A percentile compares a stretch with the other conserved stretches of the same genome.
These are phyloP conservation scores for Crocuta crocuta DNA, from an alignment of 2,113 vertebrate genomes.

Conservation along the genomic window DNA sequence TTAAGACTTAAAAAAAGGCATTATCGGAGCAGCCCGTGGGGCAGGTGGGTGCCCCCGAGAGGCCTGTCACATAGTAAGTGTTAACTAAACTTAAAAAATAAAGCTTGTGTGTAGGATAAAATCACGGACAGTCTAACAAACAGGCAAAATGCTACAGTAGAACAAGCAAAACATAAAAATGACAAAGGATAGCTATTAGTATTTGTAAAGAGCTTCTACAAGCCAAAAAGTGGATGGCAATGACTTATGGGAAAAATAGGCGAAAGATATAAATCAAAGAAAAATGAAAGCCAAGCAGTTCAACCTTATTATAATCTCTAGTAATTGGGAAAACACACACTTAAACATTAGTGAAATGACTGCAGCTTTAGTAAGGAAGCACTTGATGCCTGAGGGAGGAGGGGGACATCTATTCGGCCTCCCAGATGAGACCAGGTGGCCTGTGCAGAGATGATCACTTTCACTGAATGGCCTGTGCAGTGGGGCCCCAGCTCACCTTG, in stretches of 20 bases:
- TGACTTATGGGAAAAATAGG: neutral
- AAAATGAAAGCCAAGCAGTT: neutral
- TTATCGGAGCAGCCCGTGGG: neutral
- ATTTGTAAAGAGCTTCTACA: neutral
- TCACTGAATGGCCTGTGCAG: accelerated
- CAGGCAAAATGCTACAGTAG: neutral
- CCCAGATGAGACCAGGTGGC: neutral
- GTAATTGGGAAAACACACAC: neutral
- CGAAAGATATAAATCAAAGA: neutral
- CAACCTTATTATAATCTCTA: neutral
- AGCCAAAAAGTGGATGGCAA: neutral
- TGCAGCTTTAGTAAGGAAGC: neutral
- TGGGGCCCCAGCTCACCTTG: neutral
- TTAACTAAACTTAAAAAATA: neutral
- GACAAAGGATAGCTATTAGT: neutral
- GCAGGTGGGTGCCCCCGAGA: neutral
- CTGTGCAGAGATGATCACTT: neutral
- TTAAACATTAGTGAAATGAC: neutral
- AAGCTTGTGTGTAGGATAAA: neutral
- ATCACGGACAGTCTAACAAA: neutral
- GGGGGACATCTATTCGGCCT: too few species aligned
- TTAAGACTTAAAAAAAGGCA: constrained; percentile 31
- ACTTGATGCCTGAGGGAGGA: neutral
- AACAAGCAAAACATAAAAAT: neutral
- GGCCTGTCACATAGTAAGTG: neutral